phyloP scores from a whole-genome alignment of 2,888 invertebrate species.

The Sarcophaga carnaria region DNA sequence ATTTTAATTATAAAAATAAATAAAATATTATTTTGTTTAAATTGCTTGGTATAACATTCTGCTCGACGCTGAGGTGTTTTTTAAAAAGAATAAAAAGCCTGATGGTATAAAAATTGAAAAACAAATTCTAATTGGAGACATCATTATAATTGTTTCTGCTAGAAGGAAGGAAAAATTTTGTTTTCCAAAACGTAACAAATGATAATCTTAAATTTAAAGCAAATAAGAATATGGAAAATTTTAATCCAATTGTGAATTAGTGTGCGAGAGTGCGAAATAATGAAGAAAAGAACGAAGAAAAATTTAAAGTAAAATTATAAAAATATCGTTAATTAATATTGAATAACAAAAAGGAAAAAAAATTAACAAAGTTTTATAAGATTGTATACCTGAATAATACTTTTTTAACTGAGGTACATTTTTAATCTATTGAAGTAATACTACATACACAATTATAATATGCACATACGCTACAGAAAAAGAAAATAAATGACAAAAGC shows the following conservation, averaged over 20 bases:
- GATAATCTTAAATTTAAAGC: constrained; percentile 37
- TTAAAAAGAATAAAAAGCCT: constrained; percentile 19
- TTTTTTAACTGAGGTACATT: constrained; percentile 58
- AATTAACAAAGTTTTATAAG: not conserved
- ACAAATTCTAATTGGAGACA: not conserved
- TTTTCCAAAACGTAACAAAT: constrained; percentile 43
- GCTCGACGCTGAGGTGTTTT: constrained; percentile 14
- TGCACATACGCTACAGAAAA: constrained; percentile 21
- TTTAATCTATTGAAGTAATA: constrained; percentile 70
- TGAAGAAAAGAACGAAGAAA: constrained; percentile 22
- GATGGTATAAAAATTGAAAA: not conserved
- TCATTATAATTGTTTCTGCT: not conserved
- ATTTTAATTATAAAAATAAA: constrained; percentile 21
- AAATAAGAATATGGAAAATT: constrained; percentile 59
- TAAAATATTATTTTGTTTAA: constrained; percentile 6
- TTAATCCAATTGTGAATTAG: constrained; percentile 31
- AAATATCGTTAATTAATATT: not conserved
- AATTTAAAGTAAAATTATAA: not conserved
- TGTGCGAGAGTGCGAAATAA: constrained; percentile 34
- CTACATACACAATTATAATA: constrained; percentile 14
- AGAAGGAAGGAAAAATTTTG: not conserved
- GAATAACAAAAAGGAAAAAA: not conserved
- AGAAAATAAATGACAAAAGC: constrained; percentile 34
- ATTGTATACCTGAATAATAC: not conserved
- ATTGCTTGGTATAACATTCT: constrained; percentile 9